Base-by-base conservation (phyloP, 2,797 vertebrate species). In the Sus cebifrons region DNA sequence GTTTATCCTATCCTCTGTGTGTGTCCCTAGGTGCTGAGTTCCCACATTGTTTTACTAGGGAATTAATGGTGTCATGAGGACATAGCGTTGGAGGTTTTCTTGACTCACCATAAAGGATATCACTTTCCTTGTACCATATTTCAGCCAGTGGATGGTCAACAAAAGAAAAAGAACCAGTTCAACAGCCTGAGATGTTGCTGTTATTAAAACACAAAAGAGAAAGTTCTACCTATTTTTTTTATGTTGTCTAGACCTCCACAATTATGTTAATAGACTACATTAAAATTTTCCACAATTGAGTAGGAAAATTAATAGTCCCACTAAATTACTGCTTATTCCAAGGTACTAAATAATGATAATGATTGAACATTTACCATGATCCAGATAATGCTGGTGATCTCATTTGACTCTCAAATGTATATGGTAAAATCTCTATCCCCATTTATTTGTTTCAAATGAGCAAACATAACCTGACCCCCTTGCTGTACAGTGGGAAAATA, bases 1-100 rank as follows among this genome's bases (percentile, higher is more conserved):
- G 86, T 93, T 97, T 88, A 82, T 93, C 56, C 60, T 93, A n/a
- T 78, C 70, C 74, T 64, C 77, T 54, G 18, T 82, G 94, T 81
- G 18, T 82, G 94, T 81, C 85, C 64, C 92, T 89, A 64, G 67
- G 60, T 86, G 75, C 85, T 96, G 56, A 83, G 71, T 83, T 92
- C 77, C 86, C 77, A 67, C 21, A 23, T 44, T 93, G 56, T 77
- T 82, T 94, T 65, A 67, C 79, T 54, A 36, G 16, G 17, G 62
- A 89, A 71, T 67, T 52, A 94, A 52, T 12, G 92, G 27, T 25
- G 11, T 62, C 83, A 92, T 5, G 9, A 96, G 94, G 86, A 65
- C 12, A 54, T 9, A 29, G 14, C 44, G 68, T 77, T 36, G 58
- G 25, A 77, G n/a, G n/a, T 75, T 81, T 83, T 86, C 49, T 79